phyloP scores from a whole-genome alignment of 2,888 invertebrate genomes.

The Helleia helle region DNA sequence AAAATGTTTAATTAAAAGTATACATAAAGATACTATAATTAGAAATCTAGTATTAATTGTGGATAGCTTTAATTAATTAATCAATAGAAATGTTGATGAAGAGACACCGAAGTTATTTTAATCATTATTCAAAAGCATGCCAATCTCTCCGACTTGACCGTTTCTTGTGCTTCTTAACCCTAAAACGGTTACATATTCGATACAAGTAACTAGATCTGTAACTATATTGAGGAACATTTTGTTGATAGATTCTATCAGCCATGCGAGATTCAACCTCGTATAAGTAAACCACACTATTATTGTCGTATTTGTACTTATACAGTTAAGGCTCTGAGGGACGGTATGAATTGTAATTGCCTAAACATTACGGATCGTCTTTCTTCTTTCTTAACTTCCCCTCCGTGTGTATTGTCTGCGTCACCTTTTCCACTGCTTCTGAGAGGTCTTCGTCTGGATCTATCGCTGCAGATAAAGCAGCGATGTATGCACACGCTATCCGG shows the following conservation, averaged over 20 bases:
- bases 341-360: constrained; percentile 15
- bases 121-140: too few species aligned
- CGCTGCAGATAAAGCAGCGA: constrained; percentile 87
- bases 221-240: constrained; percentile 19
- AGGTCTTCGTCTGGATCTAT: constrained; percentile 79
- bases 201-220: constrained; percentile 12
- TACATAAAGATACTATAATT: too few species aligned
- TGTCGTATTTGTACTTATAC: constrained; percentile 62
- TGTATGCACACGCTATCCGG: constrained; percentile 94
- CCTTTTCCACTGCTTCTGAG: constrained; percentile 85
- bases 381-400: constrained; percentile 92
- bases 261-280: constrained; percentile 24
- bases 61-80: too few species aligned
- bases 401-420: constrained; percentile 93
- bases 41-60: too few species aligned
- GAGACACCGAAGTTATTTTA: too few species aligned
- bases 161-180: background rate
- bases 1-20: too few species aligned
- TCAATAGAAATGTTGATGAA: too few species aligned
- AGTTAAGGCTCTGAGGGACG: constrained; percentile 32
- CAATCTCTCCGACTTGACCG: too few species aligned
- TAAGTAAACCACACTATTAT: constrained; percentile 28
- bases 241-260: constrained; percentile 22
- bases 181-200: background rate
- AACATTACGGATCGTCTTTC: constrained; percentile 79